Conservation (phyloP, 2,113 vertebrate species). For the Amia ocellicauda region DNA sequence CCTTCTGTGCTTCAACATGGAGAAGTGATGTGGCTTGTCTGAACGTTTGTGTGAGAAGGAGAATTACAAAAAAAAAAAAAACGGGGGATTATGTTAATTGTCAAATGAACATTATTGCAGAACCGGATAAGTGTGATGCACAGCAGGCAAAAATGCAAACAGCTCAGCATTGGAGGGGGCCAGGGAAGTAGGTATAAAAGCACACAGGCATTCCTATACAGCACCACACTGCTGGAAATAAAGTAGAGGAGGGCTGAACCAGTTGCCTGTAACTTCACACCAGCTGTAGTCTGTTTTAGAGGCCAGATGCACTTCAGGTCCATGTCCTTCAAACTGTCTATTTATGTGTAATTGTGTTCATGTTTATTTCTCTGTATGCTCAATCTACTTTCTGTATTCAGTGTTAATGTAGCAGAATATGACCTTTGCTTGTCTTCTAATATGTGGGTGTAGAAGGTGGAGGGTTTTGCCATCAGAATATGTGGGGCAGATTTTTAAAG, state of each 20-base stretch:
- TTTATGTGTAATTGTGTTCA: too few relatives aligned
- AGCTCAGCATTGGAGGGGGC: not conserved
- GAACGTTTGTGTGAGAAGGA: too few relatives aligned
- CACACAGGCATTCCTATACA: not conserved
- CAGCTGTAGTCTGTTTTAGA: too few relatives aligned
- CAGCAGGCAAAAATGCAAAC: not conserved
- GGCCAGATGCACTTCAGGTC: too few relatives aligned
- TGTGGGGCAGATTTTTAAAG: slow-evolving; percentile 2
- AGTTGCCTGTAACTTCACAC: not conserved
- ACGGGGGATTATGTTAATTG: not conserved
- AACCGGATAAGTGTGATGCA: not conserved
- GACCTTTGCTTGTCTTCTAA: too few relatives aligned
- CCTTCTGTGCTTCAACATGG: too few relatives aligned
- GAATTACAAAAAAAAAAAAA: not conserved
- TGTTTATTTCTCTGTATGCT: not conserved
- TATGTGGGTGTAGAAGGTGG: not conserved
- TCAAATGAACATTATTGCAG: not conserved
- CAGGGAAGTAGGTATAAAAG: not conserved
- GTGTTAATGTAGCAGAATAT: too few relatives aligned
- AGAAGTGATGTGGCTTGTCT: too few relatives aligned
- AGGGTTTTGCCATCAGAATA: not conserved
- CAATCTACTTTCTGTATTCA: not conserved
- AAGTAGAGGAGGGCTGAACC: not conserved
- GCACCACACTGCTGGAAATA: not conserved
- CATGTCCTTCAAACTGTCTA: too few relatives aligned